A percentile compares a stretch with the other conserved stretches of the same genome.
These are phyloP conservation scores for Dinomys branickii DNA, from an alignment of 2,113 vertebrate species.

Conservation along the genomic window DNA sequence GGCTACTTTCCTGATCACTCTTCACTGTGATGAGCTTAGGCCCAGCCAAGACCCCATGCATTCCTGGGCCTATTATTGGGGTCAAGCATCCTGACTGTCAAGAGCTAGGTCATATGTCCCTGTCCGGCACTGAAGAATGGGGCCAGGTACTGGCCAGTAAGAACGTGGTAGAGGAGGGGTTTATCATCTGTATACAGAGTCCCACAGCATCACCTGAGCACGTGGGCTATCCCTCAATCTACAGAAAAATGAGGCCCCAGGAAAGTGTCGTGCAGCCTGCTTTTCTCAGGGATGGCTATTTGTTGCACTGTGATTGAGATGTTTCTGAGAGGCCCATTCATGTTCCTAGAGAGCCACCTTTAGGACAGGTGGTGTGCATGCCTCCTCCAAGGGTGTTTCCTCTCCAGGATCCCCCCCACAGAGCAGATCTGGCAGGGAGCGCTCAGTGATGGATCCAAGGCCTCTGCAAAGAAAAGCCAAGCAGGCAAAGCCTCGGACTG, in stretches of 20 bases:
- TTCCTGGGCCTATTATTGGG: rapidly evolving
- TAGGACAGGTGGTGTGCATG: conserved; percentile 78
- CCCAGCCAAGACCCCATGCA: rapidly evolving
- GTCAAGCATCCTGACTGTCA: neutral
- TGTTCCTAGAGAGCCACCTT: conserved; percentile 65
- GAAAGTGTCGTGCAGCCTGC: neutral
- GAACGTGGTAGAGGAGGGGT: too few relatives aligned
- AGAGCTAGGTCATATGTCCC: neutral
- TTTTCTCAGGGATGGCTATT: neutral
- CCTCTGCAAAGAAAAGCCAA: neutral
- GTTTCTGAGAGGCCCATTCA: neutral
- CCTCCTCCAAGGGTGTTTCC: conserved; percentile 60
- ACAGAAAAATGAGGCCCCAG: neutral
- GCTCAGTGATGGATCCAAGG: neutral
- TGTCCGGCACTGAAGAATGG: neutral
- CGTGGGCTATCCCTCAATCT: rapidly evolving
- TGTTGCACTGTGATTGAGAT: conserved; percentile 15
- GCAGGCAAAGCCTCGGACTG: conserved; percentile 40
- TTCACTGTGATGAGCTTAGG: rapidly evolving
- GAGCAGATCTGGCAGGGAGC: neutral
- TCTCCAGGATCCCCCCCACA: conserved; percentile 44
- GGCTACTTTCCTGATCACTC: neutral
- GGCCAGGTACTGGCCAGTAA: neutral
- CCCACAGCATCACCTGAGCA: rapidly evolving
- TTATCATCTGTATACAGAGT: neutral